Conservation (phyloP, 2,888 invertebrate genomes). For the Melipona beecheii region DNA sequence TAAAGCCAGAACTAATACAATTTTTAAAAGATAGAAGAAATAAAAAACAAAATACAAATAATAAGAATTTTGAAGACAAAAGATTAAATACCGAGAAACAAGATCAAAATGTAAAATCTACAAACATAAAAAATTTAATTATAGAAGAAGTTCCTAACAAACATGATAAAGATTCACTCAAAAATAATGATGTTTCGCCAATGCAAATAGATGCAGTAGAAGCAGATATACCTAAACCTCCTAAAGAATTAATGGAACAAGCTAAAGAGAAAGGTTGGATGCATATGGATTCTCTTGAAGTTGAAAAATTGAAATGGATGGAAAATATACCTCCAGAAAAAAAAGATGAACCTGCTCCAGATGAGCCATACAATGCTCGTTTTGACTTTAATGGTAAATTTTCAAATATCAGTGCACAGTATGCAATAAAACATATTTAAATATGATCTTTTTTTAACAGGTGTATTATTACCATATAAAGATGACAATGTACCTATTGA, state of each 20-base stretch:
- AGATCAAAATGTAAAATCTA: not conserved
- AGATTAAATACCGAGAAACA: slow-evolving; percentile 5
- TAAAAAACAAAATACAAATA: slow-evolving; percentile 66
- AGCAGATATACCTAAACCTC: slow-evolving; percentile 67
- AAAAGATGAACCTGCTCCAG: slow-evolving; percentile 81
- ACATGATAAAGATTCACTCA: not conserved
- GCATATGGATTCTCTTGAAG: slow-evolving; percentile 94
- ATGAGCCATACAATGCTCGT: slow-evolving; percentile 90
- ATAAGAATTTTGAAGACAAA: slow-evolving; percentile 47
- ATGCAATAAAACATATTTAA: not conserved
- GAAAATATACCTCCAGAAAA: slow-evolving; percentile 87
- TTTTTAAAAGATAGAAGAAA: slow-evolving; percentile 86
- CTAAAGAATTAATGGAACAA: slow-evolving; percentile 75
- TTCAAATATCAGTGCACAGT: not conserved
- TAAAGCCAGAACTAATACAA: slow-evolving; percentile 89
- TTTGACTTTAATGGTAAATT: slow-evolving; percentile 91
- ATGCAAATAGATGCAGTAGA: slow-evolving; percentile 64
- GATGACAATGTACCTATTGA: slow-evolving; percentile 86
- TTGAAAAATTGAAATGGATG: slow-evolving; percentile 96
- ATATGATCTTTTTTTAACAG: slow-evolving; percentile 66
- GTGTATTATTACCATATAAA: slow-evolving; percentile 90
- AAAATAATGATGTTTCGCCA: slow-evolving; percentile 19
- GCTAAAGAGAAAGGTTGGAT: slow-evolving; percentile 90
- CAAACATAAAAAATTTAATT: not conserved
- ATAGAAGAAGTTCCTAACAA: not conserved